Base-by-base conservation (phyloP, 92 coral and sea anemone species). In the Muricea muricata region DNA sequence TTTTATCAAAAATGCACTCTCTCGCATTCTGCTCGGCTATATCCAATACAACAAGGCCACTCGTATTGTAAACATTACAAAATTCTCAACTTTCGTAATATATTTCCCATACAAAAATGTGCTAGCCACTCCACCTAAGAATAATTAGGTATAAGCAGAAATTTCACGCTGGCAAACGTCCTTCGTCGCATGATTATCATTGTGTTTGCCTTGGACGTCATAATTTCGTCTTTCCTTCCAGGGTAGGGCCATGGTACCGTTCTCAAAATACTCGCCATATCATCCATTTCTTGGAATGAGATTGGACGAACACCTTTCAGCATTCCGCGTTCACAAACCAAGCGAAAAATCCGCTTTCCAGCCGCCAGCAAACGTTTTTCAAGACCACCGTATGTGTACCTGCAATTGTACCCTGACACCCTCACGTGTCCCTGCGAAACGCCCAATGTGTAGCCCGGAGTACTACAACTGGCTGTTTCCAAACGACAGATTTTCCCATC, bases 381-480 rank as follows among this genome's bases (percentile, higher is more conserved):
- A 92, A 97, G 99, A 94, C 91, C 94, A 94, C 69, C 94, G 89
- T 12, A 87, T 93, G 13, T 94, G 99, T 85, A 93, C 93, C 77
- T 97, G 99, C 81, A 96, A 94, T 61, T 91, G 89, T 68, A 89
- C 98, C 83, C 79, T 89, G 68, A 78, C 93, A 6, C 68, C 98
- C 7, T 87, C 93, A 95, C 94, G 94, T 92, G 50, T 78, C 89
- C 82, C 93, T 92, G 29, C 84, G 83, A 91, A 85, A 86, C 86
- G 82, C 48, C 67, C 93, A 21, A 83, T 87, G n/a, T 83, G 93
- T 66, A 91, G 88, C 73, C 89, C 97, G 40, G 89, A 65, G 63
- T 58, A 28, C 31, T 78, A 78, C 58, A 61, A 26, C 21, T 78
- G 83, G 70, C 35, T 56, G 28, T 37, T 78, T 28, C 83, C 71